These are phyloP conservation scores for Accipiter minullus DNA, from an alignment of 2,797 vertebrate genomes.

Conservation along the genomic window DNA sequence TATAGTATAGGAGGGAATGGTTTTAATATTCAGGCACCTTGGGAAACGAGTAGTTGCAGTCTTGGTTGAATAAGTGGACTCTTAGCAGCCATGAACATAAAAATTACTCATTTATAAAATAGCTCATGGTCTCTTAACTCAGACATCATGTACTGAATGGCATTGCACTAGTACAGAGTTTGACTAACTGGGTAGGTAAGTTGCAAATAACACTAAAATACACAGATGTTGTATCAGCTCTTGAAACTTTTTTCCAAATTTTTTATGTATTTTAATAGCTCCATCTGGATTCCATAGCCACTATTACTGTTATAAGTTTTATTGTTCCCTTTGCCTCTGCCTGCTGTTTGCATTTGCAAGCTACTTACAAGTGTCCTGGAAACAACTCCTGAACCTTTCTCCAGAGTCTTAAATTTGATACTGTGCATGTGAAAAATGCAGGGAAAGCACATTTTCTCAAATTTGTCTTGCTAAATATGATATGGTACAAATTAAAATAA, in stretches of 20 bases:
- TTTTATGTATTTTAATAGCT: neutral
- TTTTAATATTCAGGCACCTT: neutral
- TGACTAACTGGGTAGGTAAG: neutral
- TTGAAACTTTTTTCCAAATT: neutral
- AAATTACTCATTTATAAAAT: neutral
- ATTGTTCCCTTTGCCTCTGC: neutral
- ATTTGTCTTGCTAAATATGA: neutral
- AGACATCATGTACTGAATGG: neutral
- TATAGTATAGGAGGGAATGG: neutral
- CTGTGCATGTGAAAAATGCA: neutral
- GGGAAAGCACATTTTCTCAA: constrained; percentile 28
- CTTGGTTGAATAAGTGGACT: neutral
- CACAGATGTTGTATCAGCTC: neutral
- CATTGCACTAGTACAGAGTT: neutral
- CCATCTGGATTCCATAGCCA: constrained; percentile 17
- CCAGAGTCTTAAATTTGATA: constrained; percentile 8
- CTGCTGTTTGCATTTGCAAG: constrained; percentile 31
- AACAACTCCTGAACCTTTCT: constrained; percentile 15
- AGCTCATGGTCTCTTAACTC: neutral
- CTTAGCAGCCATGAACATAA: neutral
- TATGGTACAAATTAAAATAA: constrained; percentile 9
- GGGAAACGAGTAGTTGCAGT: neutral
- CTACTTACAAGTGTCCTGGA: neutral
- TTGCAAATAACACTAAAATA: neutral
- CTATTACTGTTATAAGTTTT: neutral